Percentiles rank a stretch among this genome's conserved stretches.
Evolutionary conservation across 2,797 vertebrate genomes (phyloP).

Genomic region (Scleropages formosus): DNA sequence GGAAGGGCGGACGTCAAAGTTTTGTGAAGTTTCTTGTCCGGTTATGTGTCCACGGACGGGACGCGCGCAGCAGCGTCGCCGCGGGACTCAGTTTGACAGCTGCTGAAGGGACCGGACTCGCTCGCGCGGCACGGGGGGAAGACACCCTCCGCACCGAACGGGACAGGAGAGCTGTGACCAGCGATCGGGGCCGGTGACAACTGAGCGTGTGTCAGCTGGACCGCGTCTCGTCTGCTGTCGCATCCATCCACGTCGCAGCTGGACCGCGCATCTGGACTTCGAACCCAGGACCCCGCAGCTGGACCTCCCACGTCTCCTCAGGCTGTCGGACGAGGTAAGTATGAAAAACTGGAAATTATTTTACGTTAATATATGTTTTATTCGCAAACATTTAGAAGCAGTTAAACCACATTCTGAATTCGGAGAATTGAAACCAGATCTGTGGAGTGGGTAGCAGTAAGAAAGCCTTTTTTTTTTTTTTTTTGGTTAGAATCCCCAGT

Average conservation of each 20-base stretch:
- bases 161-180: no score
- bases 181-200: no score
- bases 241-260: not conserved
- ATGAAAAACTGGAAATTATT: not conserved
- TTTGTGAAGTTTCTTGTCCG: constrained; percentile 20
- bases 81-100: not conserved
- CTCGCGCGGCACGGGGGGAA: no score
- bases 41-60: no score
- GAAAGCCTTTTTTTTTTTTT: not conserved
- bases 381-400: not conserved
- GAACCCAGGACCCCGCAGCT: no score
- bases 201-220: not conserved
- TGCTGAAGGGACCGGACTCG: no score
- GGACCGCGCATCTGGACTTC: no score
- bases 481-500: not conserved
- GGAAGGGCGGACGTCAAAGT: constrained; percentile 5
- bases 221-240: not conserved
- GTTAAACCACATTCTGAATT: constrained; percentile 12
- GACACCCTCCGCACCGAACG: no score
- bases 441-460: not conserved
- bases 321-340: constrained; percentile 27
- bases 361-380: not conserved
- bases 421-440: not conserved
- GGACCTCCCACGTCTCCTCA: not conserved
- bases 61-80: no score